Evolutionary conservation across 2,888 invertebrate species (phyloP).

Genomic region (Bombyx huttoni): DNA sequence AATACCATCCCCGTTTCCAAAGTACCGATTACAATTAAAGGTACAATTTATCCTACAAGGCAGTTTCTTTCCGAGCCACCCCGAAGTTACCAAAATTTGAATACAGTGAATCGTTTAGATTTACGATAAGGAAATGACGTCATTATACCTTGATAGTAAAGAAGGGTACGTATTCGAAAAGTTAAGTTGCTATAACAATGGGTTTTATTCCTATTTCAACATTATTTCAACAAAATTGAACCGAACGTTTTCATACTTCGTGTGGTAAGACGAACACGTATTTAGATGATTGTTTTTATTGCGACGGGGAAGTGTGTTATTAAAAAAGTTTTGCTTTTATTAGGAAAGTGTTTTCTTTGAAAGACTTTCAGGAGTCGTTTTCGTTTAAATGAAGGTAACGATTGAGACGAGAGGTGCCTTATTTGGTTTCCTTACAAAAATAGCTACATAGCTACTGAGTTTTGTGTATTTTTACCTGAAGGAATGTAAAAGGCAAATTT

Average conservation of each 20-base stretch:
- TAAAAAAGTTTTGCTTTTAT: conserved; percentile 25
- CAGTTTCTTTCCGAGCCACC: not conserved
- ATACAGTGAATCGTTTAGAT: conserved; percentile 39
- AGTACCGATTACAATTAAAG: too few species aligned
- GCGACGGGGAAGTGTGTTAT: conserved; percentile 9
- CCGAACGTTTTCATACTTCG: not conserved
- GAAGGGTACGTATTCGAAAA: conserved; percentile 7
- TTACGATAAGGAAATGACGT: conserved; percentile 46
- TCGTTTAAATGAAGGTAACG: not conserved
- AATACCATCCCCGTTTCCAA: too few species aligned
- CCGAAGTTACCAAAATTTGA: conserved; percentile 28
- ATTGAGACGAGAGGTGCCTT: not conserved
- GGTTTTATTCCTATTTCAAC: too few species aligned
- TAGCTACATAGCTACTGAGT: too few species aligned
- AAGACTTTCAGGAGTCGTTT: conserved; percentile 12
- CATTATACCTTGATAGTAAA: conserved; percentile 24
- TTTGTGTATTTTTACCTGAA: too few species aligned
- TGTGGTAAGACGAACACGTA: conserved; percentile 2
- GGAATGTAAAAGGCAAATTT: too few species aligned
- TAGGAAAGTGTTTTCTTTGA: conserved; percentile 12
- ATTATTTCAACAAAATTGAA: not conserved
- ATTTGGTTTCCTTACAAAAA: too few species aligned
- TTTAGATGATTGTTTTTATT: not conserved
- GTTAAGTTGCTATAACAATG: not conserved
- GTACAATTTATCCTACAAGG: not conserved